Base-by-base conservation (phyloP, 2,888 invertebrate genomes). In the Vesta saturnalis region DNA sequence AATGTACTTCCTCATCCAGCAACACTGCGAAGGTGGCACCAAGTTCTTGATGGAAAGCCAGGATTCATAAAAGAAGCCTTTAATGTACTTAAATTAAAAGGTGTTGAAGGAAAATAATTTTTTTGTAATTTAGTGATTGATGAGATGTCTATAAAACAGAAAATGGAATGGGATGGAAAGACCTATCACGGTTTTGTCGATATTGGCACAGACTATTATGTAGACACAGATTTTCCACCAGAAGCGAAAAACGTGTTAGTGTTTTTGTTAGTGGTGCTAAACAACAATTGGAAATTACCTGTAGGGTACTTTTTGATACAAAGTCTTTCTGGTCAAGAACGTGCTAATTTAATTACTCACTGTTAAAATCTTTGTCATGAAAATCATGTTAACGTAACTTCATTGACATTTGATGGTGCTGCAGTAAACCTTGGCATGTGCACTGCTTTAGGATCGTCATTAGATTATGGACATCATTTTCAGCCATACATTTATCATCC, bases 401-500 rank as follows among this genome's bases (percentile, higher is more conserved):
- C 39, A 39, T 39, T 39, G 39, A 39, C 39, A 39, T 39, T 39
- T 39, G 39, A 39, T 8, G 39, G 39, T 39, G 39, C 39, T 12
- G 39, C 39, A 12, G 39, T 39, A 39, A 39, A 39, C n/a, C 8
- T 39, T 39, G 8, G 12, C n/a, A 39, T 39, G 39, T 39, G 39
- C 39, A 39, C 39, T 12, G 39, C 8, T 6, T 39, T 39, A 39
- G 39, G 39, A n/a, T 10, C 39, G 3, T 39, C 12, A 12, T 39
- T 39, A 2, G n/a, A 39, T 12, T 39, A 39, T 39, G 39, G 39
- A 39, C 2, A 39, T 6, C 2, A 3, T 12, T 39, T 39, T 39
- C 8, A 8, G n/a, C 39, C 39, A 15, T 49, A 49, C 19, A 49
- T 49, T 6, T 49, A 49, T 49, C 19, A 49, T 49, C 49, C 49